These are phyloP conservation scores for Dermolepida albohirtum DNA, from an alignment of 2,888 invertebrate species.

Conservation along the genomic window DNA sequence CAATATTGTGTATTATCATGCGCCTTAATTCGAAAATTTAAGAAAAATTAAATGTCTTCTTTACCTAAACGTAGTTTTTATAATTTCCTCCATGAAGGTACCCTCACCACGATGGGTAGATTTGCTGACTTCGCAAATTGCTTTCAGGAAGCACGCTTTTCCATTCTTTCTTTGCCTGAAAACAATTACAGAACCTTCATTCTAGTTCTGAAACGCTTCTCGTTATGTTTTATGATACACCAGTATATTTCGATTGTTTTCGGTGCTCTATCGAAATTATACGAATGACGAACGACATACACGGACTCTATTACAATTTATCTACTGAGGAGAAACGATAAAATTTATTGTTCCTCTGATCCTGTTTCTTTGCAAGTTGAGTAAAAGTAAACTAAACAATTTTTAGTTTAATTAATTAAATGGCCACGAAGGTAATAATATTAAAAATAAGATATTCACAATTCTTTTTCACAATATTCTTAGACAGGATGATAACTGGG, in stretches of 20 bases:
- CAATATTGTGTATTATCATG: background rate
- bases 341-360: background rate
- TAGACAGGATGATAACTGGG: no score
- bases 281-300: background rate
- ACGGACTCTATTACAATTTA: conserved; percentile 8
- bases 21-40: background rate
- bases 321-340: background rate
- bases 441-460: no score
- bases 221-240: conserved; percentile 23
- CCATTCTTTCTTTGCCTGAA: conserved; percentile 65
- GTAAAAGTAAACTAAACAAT: no score
- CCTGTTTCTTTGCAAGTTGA: no score
- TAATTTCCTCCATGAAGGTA: conserved; percentile 74
- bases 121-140: conserved; percentile 72
- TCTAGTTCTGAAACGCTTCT: conserved; percentile 31
- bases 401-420: no score
- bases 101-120: conserved; percentile 64
- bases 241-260: conserved; percentile 27
- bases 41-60: conserved; percentile 49
- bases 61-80: conserved; percentile 76
- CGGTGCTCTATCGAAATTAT: background rate
- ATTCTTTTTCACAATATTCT: no score
- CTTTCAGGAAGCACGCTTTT: conserved; percentile 73
- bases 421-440: no score
- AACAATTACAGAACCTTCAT: conserved; percentile 44